These are phyloP conservation scores for Fragariocoptes setiger DNA, from an alignment of 1,140 invertebrate genomes.

Conservation along the genomic window DNA sequence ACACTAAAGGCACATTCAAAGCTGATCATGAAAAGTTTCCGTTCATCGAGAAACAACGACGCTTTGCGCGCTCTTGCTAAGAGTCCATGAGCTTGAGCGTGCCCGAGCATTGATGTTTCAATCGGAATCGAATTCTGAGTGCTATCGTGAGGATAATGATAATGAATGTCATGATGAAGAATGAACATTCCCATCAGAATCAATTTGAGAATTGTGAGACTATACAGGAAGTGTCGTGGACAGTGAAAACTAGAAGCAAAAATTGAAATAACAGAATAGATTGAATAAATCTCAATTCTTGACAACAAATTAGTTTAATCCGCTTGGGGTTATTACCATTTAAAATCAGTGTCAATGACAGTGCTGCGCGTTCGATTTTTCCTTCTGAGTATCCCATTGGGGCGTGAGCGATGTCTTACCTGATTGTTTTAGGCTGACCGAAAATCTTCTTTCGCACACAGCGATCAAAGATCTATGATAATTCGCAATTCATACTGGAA, in stretches of 20 bases:
- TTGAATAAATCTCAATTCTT: too few species aligned
- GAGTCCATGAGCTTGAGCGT: conserved; percentile 9
- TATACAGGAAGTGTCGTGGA: conserved; percentile 7
- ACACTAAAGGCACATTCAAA: conserved; percentile 29
- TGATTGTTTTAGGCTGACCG: background rate
- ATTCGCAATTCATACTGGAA: background rate
- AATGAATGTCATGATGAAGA: too few species aligned
- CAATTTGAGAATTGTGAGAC: conserved; percentile 9
- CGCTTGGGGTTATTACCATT: too few species aligned
- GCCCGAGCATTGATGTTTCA: conserved; percentile 7
- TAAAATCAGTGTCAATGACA: too few species aligned
- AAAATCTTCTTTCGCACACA: conserved; percentile 3
- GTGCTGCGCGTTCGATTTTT: too few species aligned
- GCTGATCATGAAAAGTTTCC: conserved; percentile 37
- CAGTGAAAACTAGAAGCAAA: conserved; percentile 17
- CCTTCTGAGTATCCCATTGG: too few species aligned
- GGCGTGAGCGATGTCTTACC: background rate
- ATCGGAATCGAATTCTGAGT: background rate
- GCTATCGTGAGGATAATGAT: background rate
- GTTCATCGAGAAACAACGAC: conserved; percentile 34
- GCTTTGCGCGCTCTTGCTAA: conserved; percentile 39
- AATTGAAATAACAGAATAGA: too few species aligned
- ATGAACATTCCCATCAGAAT: too few species aligned
- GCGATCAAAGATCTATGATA: background rate
- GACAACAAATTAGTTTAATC: too few species aligned